Evolutionary conservation across 1,140 invertebrate species (phyloP), one percentile per base, ranked within the genome.

Genomic region (Nephila pilipes): DNA sequence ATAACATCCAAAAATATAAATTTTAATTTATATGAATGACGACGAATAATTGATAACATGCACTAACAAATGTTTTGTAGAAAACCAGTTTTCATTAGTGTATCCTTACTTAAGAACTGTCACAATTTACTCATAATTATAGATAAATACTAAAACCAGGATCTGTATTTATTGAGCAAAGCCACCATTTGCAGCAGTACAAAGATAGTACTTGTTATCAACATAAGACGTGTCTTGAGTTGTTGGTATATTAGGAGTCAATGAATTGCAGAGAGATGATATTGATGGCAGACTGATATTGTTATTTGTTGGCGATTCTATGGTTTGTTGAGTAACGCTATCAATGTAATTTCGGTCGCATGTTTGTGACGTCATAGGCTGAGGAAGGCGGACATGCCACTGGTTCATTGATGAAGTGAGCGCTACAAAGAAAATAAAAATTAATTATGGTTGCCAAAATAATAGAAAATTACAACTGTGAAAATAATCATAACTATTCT

Each of bases 191-290:
- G 80, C 80, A 65, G 32, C 80, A 25, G 90, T 36, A 32, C 90
- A 85, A 20, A 92, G 54, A 38, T 87, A 93, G 25, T 87, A 93
- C 22, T 93, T 93, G 54, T 46, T 93, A 18, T 93, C 91, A 2
- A 60, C 36, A 18, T 93, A 93, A 14, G 81, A 16, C 5, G 60
- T 20, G 55, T 69, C 90, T 79, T 93, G 83, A 12, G 80, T 22
- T 54, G 16, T 22, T 2, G 63, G 6, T n/a, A 69, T 58, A 25
- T 8, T 87, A n/a, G 83, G 20, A 25, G 60, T 85, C 29, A 93
- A 46, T 18, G 91, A 93, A n/a, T 63, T 93, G 32, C 91, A 93
- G 2, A 93, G 38, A 0, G 91, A 75, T 58, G 91, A 65, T 46
- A 93, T 93, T 54, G 83, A 87, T 38, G 91, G 91, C 5, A 93